Conservation (phyloP, 2,113 vertebrate species). For the Labrus mixtus region DNA sequence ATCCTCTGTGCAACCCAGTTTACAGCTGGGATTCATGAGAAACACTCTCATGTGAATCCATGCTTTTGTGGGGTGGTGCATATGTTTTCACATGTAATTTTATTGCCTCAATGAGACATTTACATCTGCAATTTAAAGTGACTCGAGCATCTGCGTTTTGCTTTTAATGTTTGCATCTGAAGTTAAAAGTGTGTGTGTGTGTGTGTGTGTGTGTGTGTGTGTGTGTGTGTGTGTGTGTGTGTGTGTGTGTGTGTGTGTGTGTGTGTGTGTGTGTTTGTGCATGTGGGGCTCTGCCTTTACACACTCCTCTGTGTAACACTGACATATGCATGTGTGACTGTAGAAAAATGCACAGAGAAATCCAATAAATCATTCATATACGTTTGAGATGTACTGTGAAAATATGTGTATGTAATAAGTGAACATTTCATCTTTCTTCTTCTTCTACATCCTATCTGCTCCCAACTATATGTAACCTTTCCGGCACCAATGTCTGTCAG, state of each 20-base stretch:
- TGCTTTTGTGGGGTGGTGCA: slow-evolving; percentile 1
- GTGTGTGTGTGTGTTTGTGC: background rate
- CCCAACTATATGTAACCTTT: slow-evolving; percentile 27
- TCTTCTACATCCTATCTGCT: slow-evolving; percentile 19
- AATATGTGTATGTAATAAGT: slow-evolving; percentile 71
- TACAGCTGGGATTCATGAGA: slow-evolving; percentile 12
- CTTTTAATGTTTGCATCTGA: background rate
- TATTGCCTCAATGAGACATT: background rate
- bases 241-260: too few species aligned
- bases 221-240: too few species aligned
- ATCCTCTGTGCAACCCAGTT: slow-evolving; percentile 1
- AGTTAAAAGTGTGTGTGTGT: background rate
- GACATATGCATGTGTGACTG: slow-evolving; percentile 39
- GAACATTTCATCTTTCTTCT: slow-evolving; percentile 62
- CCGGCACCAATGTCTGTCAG: slow-evolving; percentile 32
- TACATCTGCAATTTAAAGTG: slow-evolving; percentile 15
- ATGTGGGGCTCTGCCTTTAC: background rate
- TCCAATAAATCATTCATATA: slow-evolving; percentile 74
- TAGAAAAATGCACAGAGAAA: slow-evolving; percentile 54
- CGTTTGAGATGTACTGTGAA: slow-evolving; percentile 61
- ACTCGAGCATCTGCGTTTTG: background rate
- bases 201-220: too few species aligned
- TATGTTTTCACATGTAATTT: slow-evolving; percentile 6
- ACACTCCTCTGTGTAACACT: slow-evolving; percentile 38
- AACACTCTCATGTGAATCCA: background rate